phyloP scores from a whole-genome alignment of 37 sponge, comb jelly and placozoan species.

The Halichondria panicea region DNA sequence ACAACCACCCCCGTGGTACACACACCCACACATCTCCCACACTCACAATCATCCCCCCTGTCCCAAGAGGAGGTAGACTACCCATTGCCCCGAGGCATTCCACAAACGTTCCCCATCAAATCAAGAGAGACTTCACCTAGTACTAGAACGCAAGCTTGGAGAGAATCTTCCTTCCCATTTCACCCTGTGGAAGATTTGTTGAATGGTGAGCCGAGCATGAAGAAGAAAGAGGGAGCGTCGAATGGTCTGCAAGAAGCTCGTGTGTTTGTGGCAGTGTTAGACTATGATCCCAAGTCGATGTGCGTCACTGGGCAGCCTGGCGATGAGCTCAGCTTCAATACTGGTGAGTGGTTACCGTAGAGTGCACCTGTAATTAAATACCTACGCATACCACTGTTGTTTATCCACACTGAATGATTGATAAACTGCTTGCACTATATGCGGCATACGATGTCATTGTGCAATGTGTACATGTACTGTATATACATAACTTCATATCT shows the following conservation, averaged over 20 bases:
- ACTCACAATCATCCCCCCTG: background rate
- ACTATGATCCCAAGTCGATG: constrained; percentile 66
- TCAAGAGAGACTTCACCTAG: too few relatives aligned
- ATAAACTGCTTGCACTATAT: background rate
- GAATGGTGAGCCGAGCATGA: constrained; percentile 12
- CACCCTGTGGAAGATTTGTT: too few relatives aligned
- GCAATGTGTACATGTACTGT: background rate
- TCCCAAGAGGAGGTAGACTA: too few relatives aligned
- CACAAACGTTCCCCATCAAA: too few relatives aligned
- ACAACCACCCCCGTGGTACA: background rate
- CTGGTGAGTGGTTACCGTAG: constrained; percentile 19
- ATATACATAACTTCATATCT: too few relatives aligned
- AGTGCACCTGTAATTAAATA: too few relatives aligned
- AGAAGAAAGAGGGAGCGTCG: constrained; percentile 4
- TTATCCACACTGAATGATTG: background rate
- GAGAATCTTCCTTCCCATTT: too few relatives aligned
- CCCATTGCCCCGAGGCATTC: too few relatives aligned
- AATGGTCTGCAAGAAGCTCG: constrained; percentile 10
- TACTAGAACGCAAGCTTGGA: too few relatives aligned
- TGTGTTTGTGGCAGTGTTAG: constrained; percentile 75
- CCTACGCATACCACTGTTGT: too few relatives aligned
- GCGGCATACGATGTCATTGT: too few relatives aligned
- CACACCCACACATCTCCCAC: background rate
- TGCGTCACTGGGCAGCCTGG: constrained; percentile 80
- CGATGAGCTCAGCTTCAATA: constrained; percentile 45